Conservation (phyloP, 2,113 vertebrate genomes). For the Sciurus niger region DNA sequence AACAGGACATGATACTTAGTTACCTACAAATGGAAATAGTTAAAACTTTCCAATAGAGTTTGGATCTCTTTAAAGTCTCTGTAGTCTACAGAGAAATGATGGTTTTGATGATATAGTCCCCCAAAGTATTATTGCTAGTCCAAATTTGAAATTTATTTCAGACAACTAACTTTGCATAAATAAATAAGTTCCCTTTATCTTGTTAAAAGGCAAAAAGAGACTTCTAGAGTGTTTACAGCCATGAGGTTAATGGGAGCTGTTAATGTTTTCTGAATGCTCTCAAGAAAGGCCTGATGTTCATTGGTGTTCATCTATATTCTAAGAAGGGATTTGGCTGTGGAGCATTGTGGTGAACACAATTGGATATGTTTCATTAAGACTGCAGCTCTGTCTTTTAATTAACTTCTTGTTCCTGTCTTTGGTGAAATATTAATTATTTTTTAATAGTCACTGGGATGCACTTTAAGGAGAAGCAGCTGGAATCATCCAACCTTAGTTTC, state of each 20-base stretch:
- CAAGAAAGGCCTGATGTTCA: not conserved
- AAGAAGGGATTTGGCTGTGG: constrained; percentile 76
- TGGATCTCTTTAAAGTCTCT: not conserved
- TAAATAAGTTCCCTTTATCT: constrained; percentile 47
- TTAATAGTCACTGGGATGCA: constrained; percentile 89
- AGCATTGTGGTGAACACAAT: constrained; percentile 74
- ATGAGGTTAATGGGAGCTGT: not conserved
- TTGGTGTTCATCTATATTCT: constrained; percentile 78
- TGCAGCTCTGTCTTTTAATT: constrained; percentile 90
- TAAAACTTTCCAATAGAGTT: not conserved
- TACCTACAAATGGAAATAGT: not conserved
- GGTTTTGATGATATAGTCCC: not conserved
- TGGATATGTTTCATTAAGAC: constrained; percentile 89
- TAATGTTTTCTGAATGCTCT: constrained; percentile 63
- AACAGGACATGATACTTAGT: not conserved
- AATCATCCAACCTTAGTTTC: constrained; percentile 87
- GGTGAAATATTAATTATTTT: constrained; percentile 92
- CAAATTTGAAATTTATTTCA: constrained; percentile 33
- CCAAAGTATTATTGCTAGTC: not conserved
- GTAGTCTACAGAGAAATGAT: not conserved
- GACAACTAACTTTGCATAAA: not conserved
- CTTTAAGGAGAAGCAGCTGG: constrained; percentile 86
- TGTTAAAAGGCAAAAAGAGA: constrained; percentile 28
- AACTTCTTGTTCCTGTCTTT: constrained; percentile 92
- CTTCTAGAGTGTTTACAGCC: constrained; percentile 44